Percentiles rank a stretch among this genome's conserved stretches.
Evolutionary conservation across 2,113 vertebrate species (phyloP).

Genomic region (Gulo gulo): DNA sequence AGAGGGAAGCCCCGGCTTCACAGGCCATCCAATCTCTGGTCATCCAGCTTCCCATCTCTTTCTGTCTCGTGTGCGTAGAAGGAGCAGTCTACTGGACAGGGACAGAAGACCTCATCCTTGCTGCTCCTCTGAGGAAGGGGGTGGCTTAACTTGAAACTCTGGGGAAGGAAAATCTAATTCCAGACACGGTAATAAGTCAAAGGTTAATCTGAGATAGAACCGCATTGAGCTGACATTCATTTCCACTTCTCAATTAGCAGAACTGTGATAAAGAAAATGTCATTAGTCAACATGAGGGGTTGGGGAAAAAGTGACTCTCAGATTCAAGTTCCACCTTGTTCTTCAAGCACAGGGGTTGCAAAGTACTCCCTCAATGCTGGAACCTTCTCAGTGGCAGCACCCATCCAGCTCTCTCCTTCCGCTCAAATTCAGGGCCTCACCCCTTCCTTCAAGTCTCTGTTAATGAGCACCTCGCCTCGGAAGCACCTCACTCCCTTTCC

Average conservation of each 20-base stretch:
- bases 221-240: background rate
- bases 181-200: background rate
- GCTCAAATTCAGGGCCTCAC: background rate
- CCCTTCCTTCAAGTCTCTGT: slow-evolving; percentile 1
- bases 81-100: background rate
- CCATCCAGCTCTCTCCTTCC: background rate
- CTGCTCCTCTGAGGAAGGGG: background rate
- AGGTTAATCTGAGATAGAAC: background rate
- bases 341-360: background rate
- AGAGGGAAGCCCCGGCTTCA: background rate
- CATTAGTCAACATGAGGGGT: rapidly evolving
- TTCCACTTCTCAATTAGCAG: background rate
- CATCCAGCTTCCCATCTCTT: background rate
- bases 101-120: background rate
- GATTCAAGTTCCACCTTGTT: background rate
- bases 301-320: background rate
- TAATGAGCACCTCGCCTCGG: background rate
- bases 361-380: background rate
- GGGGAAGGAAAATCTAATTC: background rate
- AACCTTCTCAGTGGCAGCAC: background rate
- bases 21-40: rapidly evolving
- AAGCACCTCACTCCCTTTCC: background rate
- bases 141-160: background rate
- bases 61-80: background rate
- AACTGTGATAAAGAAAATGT: background rate